These are phyloP conservation scores for Calyptomena viridis DNA, from an alignment of 2,113 vertebrate species.

Conservation along the genomic window DNA sequence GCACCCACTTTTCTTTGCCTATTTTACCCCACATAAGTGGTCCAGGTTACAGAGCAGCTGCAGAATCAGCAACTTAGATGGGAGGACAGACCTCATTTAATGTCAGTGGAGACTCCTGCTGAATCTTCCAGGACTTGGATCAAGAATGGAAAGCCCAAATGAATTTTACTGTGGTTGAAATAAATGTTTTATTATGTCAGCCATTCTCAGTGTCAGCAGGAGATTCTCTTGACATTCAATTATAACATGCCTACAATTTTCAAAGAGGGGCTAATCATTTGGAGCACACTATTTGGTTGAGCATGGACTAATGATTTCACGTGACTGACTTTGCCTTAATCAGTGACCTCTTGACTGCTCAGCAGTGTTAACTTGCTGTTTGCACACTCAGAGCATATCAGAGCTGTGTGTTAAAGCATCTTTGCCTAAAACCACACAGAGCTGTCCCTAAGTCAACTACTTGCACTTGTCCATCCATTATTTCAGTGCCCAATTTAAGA, in stretches of 20 bases:
- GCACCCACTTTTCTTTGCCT: not conserved
- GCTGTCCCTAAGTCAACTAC: not conserved
- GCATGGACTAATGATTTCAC: not conserved
- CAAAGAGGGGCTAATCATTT: not conserved
- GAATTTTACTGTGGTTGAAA: not conserved
- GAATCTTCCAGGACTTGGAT: not conserved
- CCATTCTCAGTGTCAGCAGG: not conserved
- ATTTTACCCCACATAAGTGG: not conserved
- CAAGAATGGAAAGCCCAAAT: not conserved
- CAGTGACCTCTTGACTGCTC: not conserved
- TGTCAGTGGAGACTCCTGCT: not conserved
- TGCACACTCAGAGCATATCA: not conserved
- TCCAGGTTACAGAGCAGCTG: not conserved
- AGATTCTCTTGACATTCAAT: not conserved
- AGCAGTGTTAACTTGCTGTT: not conserved
- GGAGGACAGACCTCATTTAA: not conserved
- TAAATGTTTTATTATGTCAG: not conserved
- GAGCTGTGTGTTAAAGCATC: not conserved
- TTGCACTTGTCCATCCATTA: not conserved
- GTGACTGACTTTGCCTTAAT: not conserved
- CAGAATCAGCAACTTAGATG: not conserved
- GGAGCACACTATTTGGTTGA: not conserved
- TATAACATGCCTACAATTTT: not conserved
- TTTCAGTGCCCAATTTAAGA: slow-evolving; percentile 26
- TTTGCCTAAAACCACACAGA: not conserved